These are phyloP conservation scores for Rhagoletis pomonella DNA, from an alignment of 1,140 invertebrate species.

Conservation along the genomic window DNA sequence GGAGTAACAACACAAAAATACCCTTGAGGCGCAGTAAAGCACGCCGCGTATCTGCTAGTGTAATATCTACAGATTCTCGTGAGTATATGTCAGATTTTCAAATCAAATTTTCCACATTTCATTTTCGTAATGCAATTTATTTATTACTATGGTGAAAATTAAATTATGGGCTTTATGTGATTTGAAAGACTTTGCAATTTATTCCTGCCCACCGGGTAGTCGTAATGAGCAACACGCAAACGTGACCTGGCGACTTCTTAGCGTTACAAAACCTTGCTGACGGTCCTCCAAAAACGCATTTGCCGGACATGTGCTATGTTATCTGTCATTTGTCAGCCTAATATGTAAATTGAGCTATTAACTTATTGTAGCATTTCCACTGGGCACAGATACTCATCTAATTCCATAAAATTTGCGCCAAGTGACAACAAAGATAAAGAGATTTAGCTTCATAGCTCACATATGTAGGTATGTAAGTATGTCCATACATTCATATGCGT, in stretches of 20 bases:
- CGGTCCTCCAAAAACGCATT: not conserved
- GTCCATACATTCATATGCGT: not conserved
- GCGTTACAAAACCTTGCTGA: not conserved
- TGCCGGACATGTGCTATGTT: not conserved
- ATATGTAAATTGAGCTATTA: constrained; percentile 44
- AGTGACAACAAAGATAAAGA: not conserved
- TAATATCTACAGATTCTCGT: too few species aligned
- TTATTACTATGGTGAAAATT: not conserved
- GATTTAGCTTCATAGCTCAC: not conserved
- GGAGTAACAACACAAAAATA: too few species aligned
- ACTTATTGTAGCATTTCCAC: not conserved
- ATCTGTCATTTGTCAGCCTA: not conserved
- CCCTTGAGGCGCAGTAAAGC: too few species aligned
- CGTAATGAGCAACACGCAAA: not conserved
- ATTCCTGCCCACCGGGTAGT: not conserved
- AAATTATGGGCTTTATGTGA: not conserved
- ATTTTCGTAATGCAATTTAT: not conserved
- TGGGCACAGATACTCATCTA: not conserved
- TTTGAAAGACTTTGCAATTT: not conserved
- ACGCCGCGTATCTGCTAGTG: too few species aligned
- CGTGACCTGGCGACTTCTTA: not conserved
- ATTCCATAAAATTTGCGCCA: not conserved
- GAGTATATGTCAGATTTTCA: too few species aligned
- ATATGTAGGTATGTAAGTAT: too few species aligned
- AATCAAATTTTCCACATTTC: too few species aligned